Evolutionary conservation across 2,113 vertebrate species (phyloP), one percentile per base, ranked within the genome.

Genomic region (Mormyrus lacerda): DNA sequence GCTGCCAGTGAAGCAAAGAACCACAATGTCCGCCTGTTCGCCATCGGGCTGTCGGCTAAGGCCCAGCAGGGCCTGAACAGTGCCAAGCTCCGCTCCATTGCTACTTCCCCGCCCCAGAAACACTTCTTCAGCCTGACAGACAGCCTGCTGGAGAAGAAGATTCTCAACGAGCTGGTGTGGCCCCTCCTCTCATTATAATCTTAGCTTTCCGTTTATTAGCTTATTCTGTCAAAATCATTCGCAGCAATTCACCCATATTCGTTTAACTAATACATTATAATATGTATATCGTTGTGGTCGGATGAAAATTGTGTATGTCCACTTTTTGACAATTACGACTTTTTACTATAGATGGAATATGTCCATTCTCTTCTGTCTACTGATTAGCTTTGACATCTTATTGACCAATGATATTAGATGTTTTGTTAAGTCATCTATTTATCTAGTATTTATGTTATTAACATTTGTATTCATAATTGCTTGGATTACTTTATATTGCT

Each of bases 21-120:
- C 91, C 92, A 96, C 91, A 96, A 96, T 91, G 95, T 98, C 92
- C 90, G 92, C 19, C 91, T 98, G 91, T 96, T 98, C 91, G 93
- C 95, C n/a, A 94, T 98, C 88, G 93, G 95, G 87, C 95, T 97
- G 91, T 95, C 94, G 0, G 90, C 19, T 13, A 85, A 45, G 21
- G 90, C 95, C 35, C 91, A 88, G 87, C 91, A 94, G 2, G 90
- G 92, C 0, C 92, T 94, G 51, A 91, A 94, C 87, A 91, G 92
- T 85, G 86, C 92, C 87, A 96, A 94, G 89, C 93, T 98, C 69
- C 94, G 90, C 42, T 90, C 94, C 83, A 93, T 99, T 48, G 96
- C 97, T 93, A 98, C 96, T 4, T 93, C 95, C 85, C 94, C 94
- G 0, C 89, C 95, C 6, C 94, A 93, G 87, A 94, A 95, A 76